Conservation (phyloP, 2,113 vertebrate genomes). For the Pardalotus punctatus region DNA sequence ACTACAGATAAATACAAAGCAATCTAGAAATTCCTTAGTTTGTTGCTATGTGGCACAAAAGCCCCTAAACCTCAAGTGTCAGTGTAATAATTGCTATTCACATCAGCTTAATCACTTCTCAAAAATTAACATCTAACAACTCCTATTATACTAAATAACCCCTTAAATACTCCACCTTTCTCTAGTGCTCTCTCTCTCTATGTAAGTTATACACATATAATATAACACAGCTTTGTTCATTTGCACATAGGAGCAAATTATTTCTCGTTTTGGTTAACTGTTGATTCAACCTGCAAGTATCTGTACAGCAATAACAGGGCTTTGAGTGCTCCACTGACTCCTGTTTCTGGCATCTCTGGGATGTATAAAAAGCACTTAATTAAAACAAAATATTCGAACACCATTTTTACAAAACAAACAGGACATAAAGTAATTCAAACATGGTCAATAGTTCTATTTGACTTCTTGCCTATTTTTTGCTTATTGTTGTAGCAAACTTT, state of each 20-base stretch:
- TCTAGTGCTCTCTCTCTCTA: not conserved
- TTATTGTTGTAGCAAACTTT: not conserved
- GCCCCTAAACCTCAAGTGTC: not conserved
- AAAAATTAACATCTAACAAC: not conserved
- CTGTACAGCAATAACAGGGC: rapidly evolving
- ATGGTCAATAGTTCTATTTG: not conserved
- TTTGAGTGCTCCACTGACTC: not conserved
- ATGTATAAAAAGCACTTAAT: not conserved
- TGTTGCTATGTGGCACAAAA: not conserved
- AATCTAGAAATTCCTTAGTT: not conserved
- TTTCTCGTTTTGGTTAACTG: not conserved
- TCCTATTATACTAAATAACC: not conserved
- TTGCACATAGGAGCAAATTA: not conserved
- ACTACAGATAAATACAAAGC: not conserved
- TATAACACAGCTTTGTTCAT: not conserved
- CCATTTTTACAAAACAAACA: not conserved
- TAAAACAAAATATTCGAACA: not conserved
- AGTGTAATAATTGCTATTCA: not conserved
- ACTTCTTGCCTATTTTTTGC: not conserved
- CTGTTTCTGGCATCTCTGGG: not conserved
- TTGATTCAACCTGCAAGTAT: not conserved
- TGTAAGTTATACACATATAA: not conserved
- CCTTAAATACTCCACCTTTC: not conserved
- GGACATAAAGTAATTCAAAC: not conserved
- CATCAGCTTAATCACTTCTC: not conserved